Base-by-base conservation (phyloP, 2,113 vertebrate species). In the Pycnonotus jocosus region DNA sequence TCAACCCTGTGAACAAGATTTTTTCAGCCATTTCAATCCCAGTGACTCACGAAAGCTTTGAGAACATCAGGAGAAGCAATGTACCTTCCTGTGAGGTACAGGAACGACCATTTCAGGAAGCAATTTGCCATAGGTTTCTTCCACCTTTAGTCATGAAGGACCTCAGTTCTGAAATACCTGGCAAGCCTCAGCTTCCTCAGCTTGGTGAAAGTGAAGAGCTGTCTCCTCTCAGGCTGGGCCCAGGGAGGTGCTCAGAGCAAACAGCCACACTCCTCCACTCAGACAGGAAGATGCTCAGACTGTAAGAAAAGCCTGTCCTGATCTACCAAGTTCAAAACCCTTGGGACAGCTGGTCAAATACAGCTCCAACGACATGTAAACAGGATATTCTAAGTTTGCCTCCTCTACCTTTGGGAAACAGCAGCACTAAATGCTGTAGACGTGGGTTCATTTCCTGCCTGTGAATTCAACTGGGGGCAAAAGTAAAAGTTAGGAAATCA, bases 321-420 rank as follows among this genome's bases (percentile, higher is more conserved):
- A 83, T 45, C 44, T 5, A 86, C 56, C 64, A 66, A 83, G 40
- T 4, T 20, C 33, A 44, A 88, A 92, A 37, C 56, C 56, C 93
- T 60, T 19, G 28, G 44, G 85, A 92, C 76, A 92, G 74, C 38
- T 91, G 40, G 68, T 74, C 82, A 95, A 92, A 92, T n/a, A 83
- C 65, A 68, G 82, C 79, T 51, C 31, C 4, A 85, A 18, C 0
- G 0, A 56, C 68, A 77, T 60, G 81, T 90, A 95, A 96, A 95
- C 93, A 96, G 88, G 95, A 96, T 88, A 93, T 93, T 94, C 90
- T 81, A 90, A 95, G 92, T 92, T 56, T 92, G 72, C 60, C 60
- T 40, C 44, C 44, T 74, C 51, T 56, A 69, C 81, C 58, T 87
- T 81, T 5, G 0, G 69, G 82, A 94, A 96, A 74, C 60, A 90